Evolutionary conservation across 35 echinoderm and acorn worm genomes (phyloP).

Genomic region (Heliocidaris erythrogramma): DNA sequence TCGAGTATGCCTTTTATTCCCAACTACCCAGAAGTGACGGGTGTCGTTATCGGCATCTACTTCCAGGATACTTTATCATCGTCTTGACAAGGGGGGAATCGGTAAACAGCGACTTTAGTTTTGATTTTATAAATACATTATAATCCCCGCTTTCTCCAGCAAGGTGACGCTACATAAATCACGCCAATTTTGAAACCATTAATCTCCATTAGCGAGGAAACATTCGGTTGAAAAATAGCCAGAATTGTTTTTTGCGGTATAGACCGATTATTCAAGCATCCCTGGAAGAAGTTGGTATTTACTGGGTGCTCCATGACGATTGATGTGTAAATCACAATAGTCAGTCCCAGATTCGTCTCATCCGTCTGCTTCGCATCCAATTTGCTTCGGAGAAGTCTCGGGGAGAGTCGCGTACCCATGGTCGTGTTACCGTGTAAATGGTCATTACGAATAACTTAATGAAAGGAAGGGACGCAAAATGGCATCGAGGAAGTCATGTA

Average conservation of each 20-base stretch:
- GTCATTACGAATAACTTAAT: neutral
- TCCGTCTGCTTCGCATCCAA: neutral
- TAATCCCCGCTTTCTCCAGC: neutral
- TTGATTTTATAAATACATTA: neutral
- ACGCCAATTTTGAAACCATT: conserved; percentile 1
- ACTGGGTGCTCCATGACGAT: neutral
- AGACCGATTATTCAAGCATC: neutral
- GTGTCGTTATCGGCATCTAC: neutral
- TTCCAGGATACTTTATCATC: neutral
- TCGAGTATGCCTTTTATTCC: neutral
- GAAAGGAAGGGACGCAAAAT: neutral
- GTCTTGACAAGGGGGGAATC: neutral
- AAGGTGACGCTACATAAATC: neutral
- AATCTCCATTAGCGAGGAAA: neutral
- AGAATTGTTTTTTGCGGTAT: neutral
- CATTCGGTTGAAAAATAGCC: neutral
- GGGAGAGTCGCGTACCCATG: neutral
- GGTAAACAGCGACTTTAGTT: neutral
- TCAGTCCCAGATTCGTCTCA: neutral
- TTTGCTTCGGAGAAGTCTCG: neutral
- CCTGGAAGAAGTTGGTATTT: neutral
- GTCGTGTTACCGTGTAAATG: neutral
- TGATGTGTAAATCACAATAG: neutral
- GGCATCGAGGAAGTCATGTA: neutral
- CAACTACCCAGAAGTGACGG: neutral